Percentiles rank a stretch among this genome's conserved stretches.
phyloP scores from a whole-genome alignment of 2,797 vertebrate species.

The Sebastes ruberrimus region DNA sequence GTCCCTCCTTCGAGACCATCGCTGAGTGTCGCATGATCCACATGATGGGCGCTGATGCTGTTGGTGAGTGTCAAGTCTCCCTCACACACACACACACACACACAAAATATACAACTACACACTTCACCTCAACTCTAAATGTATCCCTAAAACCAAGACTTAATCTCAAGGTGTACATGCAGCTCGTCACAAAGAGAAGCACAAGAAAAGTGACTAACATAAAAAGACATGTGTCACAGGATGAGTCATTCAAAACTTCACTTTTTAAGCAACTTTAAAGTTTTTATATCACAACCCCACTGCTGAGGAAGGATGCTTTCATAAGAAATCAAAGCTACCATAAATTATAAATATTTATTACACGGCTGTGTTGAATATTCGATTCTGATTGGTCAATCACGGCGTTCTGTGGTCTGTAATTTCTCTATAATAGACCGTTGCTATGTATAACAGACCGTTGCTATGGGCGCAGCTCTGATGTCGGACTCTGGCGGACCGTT shows the following conservation, averaged over 20 bases:
- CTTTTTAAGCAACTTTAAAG: background rate
- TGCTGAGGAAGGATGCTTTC: background rate
- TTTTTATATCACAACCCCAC: background rate
- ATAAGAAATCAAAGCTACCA: too few species aligned
- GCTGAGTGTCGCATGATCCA: conserved; percentile 87
- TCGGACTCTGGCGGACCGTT: too few species aligned
- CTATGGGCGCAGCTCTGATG: too few species aligned
- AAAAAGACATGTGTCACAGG: background rate
- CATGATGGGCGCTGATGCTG: conserved; percentile 85
- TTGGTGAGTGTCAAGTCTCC: conserved; percentile 80
- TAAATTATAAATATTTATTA: too few species aligned
- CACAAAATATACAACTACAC: background rate
- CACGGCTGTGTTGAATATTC: too few species aligned
- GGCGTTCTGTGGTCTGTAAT: too few species aligned
- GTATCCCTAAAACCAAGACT: background rate
- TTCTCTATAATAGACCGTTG: too few species aligned
- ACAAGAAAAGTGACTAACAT: background rate
- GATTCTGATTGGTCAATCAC: too few species aligned
- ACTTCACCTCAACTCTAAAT: background rate
- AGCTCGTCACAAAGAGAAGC: background rate
- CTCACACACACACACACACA: background rate
- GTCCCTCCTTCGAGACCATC: conserved; percentile 90
- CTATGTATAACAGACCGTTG: background rate
- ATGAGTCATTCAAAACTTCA: background rate
- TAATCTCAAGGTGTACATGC: background rate